Base-by-base conservation (phyloP, 2,888 invertebrate genomes). In the Drosophila suboccidentalis region DNA sequence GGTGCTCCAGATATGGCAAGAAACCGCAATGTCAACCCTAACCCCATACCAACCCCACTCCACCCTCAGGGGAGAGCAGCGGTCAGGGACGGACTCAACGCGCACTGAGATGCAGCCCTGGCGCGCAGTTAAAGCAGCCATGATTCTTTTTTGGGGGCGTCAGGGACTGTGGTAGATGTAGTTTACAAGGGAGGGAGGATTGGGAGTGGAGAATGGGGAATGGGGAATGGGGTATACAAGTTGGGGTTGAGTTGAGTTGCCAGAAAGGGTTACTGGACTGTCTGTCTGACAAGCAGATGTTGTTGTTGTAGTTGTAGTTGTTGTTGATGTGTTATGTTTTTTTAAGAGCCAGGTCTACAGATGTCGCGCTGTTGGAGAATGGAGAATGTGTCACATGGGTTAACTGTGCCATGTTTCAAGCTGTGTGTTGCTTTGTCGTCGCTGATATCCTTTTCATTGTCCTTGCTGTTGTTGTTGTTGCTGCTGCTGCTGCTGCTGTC, bases 381-480 rank as follows among this genome's bases (percentile, higher is more conserved):
- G 41, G 29, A 44, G 68, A 38, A 54, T 63, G 62, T 73, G 78
- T 78, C 78, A 65, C 49, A 60, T 62, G 79, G 75, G 43, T 69
- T 59, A 74, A 70, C 74, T 71, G 65, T 77, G 60, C 69, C 66
- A 63, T 63, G 60, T 46, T 75, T 76, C 76, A 75, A 75, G 76
- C 61, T 75, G 79, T 76, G 65, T 61, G 61, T 41, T 58, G 70
- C 51, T 46, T 36, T 50, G 32, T 19, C 36, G 46, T 53, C 49
- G 78, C 61, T 75, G 65, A 66, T 77, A 79, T 79, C 62, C 77
- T 77, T 77, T 79, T 66, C 75, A 79, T 77, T 63, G 70, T 79
- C 55, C 58, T 53, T 19, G 70, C 62, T 34, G 29, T 29, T 13
- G 38, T 29, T 13, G 38, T 13, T 55, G 47, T 61, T 57, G 68